Percentiles rank a stretch among this genome's conserved stretches.
Conservation (phyloP, 1,140 invertebrate species). For the Sycobia sp. region DNA sequence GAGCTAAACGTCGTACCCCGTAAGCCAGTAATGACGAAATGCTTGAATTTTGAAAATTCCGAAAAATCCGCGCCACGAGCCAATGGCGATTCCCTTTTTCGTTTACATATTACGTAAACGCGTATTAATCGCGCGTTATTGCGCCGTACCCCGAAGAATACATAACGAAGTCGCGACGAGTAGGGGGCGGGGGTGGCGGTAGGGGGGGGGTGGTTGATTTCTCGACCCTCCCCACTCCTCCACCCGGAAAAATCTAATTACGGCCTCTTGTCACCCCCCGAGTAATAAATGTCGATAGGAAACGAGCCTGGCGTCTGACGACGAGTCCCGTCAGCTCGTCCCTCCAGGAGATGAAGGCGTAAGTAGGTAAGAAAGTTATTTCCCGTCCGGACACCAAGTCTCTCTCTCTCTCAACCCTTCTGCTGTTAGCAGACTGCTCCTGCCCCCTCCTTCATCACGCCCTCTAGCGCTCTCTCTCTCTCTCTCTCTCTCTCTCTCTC, state of each 20-base stretch:
- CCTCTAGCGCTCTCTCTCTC: too few relatives aligned
- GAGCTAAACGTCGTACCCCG: too few relatives aligned
- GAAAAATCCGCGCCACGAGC: too few relatives aligned
- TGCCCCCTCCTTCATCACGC: not conserved
- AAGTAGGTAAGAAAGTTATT: constrained; percentile 63
- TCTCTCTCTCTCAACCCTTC: constrained; percentile 52
- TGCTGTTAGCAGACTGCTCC: constrained; percentile 20
- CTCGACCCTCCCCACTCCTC: too few relatives aligned
- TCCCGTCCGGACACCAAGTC: constrained; percentile 56
- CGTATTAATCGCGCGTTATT: constrained; percentile 34
- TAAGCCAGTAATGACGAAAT: too few relatives aligned
- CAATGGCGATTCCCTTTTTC: too few relatives aligned
- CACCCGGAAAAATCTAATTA: constrained; percentile 38
- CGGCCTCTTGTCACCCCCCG: constrained; percentile 30
- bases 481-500: too few relatives aligned
- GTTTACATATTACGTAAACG: too few relatives aligned
- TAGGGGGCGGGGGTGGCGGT: not conserved
- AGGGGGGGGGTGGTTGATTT: too few relatives aligned
- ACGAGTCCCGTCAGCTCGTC: constrained; percentile 50
- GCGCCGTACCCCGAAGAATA: constrained; percentile 19
- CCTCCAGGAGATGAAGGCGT: constrained; percentile 59
- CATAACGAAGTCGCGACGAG: too few relatives aligned
- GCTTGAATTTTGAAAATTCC: too few relatives aligned
- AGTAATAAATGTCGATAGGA: constrained; percentile 36
- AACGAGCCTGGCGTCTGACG: constrained; percentile 28